Evolutionary conservation across 2,797 vertebrate species (phyloP), one percentile per base, ranked within the genome.

Genomic region (Paedocypris micromegethes): DNA sequence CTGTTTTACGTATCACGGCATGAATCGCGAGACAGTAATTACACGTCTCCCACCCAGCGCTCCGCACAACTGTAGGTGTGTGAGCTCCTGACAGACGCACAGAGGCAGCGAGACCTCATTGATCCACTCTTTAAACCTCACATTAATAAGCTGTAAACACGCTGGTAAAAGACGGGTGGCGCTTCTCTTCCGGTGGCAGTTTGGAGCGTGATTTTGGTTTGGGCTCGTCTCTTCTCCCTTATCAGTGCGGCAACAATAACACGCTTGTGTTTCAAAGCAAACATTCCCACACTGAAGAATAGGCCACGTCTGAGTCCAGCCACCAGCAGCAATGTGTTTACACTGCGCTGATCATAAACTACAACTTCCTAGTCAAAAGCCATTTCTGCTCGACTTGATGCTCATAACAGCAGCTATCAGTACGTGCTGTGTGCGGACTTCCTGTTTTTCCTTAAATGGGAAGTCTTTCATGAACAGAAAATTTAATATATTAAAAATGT

Each of bases 201-300:
- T 87, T 81, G 82, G 83, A 70, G 51, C 57, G 60, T 4, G 46
- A 58, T 70, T 70, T 70, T 75, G 79, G 83, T 83, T 79, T 83
- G 86, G 86, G 72, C 79, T 83, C 71, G 38, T 66, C 75, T 82
- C 79, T 78, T 73, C 81, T 83, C 82, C 84, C 73, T 66, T 74
- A 79, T 86, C 77, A 66, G 79, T 74, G 79, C 78, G 86, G 91
- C 92, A 96, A 92, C 95, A 96, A 97, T 90, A 95, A 96, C 95
- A 96, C 80, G 87, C 92, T 91, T 91, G 89, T 88, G 87, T 92
- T 92, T 91, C 92, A 94, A 93, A 93, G 91, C 90, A 97, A 98
- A 97, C 94, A 94, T 97, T 94, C 94, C 92, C 94, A 95, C 93
- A 92, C 87, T 87, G 86, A 88, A 90, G 88, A 91, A 90, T 77